These are phyloP conservation scores for Merodon equestris DNA, from an alignment of 2,888 invertebrate genomes.

Conservation along the genomic window DNA sequence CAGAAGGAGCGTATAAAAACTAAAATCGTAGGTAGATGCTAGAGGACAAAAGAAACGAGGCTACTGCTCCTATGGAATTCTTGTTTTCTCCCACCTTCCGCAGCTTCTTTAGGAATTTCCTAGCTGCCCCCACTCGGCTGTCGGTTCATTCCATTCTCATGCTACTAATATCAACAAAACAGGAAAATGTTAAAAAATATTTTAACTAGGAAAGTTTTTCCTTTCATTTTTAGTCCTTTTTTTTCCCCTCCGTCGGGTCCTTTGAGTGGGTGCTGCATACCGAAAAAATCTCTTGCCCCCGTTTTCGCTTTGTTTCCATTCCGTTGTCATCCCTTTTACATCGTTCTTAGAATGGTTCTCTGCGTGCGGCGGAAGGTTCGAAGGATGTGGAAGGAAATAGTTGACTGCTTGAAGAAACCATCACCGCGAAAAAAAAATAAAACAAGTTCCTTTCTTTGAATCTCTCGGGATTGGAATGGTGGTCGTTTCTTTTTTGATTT, in stretches of 20 bases:
- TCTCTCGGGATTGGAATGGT: conserved; percentile 1
- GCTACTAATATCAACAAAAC: conserved; percentile 58
- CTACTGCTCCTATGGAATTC: conserved; percentile 46
- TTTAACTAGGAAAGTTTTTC: conserved; percentile 66
- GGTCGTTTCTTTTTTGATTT: conserved; percentile 6
- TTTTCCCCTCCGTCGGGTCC: conserved; percentile 1
- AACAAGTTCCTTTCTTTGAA: conserved; percentile 17
- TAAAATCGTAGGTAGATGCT: no score
- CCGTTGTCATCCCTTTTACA: background rate
- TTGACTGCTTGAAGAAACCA: conserved; percentile 29
- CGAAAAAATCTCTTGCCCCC: conserved; percentile 34
- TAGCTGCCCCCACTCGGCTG: background rate
- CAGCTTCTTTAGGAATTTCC: conserved; percentile 2
- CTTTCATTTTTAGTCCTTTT: conserved; percentile 23
- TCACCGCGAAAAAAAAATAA: conserved; percentile 50
- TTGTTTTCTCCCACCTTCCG: no score
- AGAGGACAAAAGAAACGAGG: no score
- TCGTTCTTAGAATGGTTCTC: no score
- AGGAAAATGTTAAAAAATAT: conserved; percentile 63
- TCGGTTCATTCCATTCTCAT: background rate
- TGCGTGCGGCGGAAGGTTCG: no score
- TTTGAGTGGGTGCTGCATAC: conserved; percentile 36
- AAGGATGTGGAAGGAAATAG: conserved; percentile 32
- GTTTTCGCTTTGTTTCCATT: conserved; percentile 34
- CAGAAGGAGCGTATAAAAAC: conserved; percentile 6